Evolutionary conservation across 2,888 invertebrate species (phyloP), one percentile per base, ranked within the genome.

Genomic region (Antheraea yamamai): DNA sequence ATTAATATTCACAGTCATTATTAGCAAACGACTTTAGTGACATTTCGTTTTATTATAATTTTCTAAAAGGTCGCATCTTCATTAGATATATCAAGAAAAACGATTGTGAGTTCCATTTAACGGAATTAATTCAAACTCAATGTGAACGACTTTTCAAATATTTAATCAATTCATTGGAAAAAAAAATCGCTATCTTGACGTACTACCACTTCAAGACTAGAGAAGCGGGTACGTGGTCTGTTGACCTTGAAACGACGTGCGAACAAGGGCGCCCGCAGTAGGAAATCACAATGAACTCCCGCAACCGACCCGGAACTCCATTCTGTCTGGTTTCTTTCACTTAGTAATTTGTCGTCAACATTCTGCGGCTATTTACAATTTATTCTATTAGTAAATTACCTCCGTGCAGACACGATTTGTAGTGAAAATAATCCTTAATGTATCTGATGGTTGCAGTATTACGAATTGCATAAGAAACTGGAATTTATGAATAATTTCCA

Each of bases 61-160:
- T 70, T n/a, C n/a, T 10, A 39, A 23, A 70, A 70, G 26, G 39
- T 39, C 79, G 76, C 80, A 81, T 80, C 79, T 75, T 75, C 75
- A 66, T 12, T 55, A 77, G 78, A 77, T 71, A 75, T 76, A 82
- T 79, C 77, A 80, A 81, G 82, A 82, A 76, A 73, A 74, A 79
- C 72, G 79, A 82, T 82, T 81, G 81, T 79, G 74, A 70, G 30
- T 73, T 26, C 47, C 66, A 70, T 58, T 61, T 39, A 39, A 73
- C 30, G 12, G 30, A 30, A 66, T n/a, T 73, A 80, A 77, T 77
- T 70, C 58, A 51, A 66, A 74, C 35, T 75, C 81, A 82, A 82
- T 81, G 80, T 78, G 78, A 85, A 85, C 84, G 75, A 83, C 84
- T 84, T 85, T 86, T 83, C 75, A 80, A 84, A 84, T 78, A 77